Evolutionary conservation across 1,140 invertebrate genomes (phyloP), one percentile per base, ranked within the genome.

Genomic region (Fopius arisanus): DNA sequence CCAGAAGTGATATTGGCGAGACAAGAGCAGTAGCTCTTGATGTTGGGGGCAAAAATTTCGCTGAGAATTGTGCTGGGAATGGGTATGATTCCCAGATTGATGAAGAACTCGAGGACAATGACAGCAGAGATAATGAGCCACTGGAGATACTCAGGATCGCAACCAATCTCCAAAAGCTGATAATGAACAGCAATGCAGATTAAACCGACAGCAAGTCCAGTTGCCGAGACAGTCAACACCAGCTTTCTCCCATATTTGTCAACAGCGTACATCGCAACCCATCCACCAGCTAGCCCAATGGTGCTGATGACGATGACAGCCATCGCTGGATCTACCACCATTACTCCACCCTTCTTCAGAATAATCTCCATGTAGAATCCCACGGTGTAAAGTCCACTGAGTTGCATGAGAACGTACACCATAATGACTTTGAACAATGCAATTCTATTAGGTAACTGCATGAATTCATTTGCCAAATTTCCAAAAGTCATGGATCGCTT

Each of bases 341-440:
- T 84, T 0, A 88, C 87, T 70, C 91, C 89, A 12, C 90, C 86
- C 71, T 86, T 81, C 19, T 90, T 88, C 76, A 95, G 92, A 78
- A 95, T 94, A 62, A 90, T 89, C 66, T 93, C 91, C 1, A 92
- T 89, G 80, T 94, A 94, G 28, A 92, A 91, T 77, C 92, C 91
- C 26, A 95, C 88, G 1, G 91, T 92, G 48, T 92, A 93, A 5
- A 93, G 91, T 0, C 94, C 93, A 70, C 90, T 92, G 59, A 94
- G 87, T 79, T 94, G 93, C 78, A 94, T 92, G 9, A 94, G 91
- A 5, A 92, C 86, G 78, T 92, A 91, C 65, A 95, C 87, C 5
- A 90, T 86, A 16, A 91, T 77, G 16, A 91, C 87, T 28, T 94
- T 90, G 10, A 91, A 79, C 1, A 94, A 81, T 3, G 91, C 92